Base-by-base conservation (phyloP, 2,113 vertebrate genomes). In the Hiodon tergisus region DNA sequence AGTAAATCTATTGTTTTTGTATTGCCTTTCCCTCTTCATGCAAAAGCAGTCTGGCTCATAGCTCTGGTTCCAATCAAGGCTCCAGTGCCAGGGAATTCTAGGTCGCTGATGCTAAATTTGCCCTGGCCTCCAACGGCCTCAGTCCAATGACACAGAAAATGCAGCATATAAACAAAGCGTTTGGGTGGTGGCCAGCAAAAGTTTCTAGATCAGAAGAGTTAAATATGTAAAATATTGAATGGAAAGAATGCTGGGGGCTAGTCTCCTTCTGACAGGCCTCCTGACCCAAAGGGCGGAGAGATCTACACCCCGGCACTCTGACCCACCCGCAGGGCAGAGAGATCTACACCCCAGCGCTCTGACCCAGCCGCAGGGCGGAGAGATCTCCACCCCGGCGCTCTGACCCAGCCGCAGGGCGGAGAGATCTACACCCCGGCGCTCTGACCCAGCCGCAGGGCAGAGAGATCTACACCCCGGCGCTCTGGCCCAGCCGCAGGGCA, bases 101-200 rank as follows among this genome's bases (percentile, higher is more conserved):
- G 73, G 65, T 75, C 73, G 68, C 54, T 7, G 53, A 50, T 57
- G 63, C 73, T 75, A 68, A 68, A 75, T 68, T 59, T 59, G 54
- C 63, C 63, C 47, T 47, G 65, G 7, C 31, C 46, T 67, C 55
- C 48, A 47, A n/a, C 63, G 54, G 54, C 63, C 73, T 67, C 73
- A 68, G 73, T 59, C 63, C 73, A 68, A 67, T 51, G 65, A 59
- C 73, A 75, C 54, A 51, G 65, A 75, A 60, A 31, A 75, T 67
- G 46, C 55, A 5, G 73, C n/a, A n/a, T 8, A 67, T 57, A 67
- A 75, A 75, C 73, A 75, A 75, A 59, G 63, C 10, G n/a, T 46
- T 59, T 59, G 73, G 54, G 51, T 14, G 46, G 4, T 46, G 10
- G 55, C 73, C 73, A 68, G 65, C 67, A 50, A 17, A 67, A 65